These are phyloP conservation scores for Rhinoderma darwinii DNA, from an alignment of 2,113 vertebrate genomes.

Conservation along the genomic window DNA sequence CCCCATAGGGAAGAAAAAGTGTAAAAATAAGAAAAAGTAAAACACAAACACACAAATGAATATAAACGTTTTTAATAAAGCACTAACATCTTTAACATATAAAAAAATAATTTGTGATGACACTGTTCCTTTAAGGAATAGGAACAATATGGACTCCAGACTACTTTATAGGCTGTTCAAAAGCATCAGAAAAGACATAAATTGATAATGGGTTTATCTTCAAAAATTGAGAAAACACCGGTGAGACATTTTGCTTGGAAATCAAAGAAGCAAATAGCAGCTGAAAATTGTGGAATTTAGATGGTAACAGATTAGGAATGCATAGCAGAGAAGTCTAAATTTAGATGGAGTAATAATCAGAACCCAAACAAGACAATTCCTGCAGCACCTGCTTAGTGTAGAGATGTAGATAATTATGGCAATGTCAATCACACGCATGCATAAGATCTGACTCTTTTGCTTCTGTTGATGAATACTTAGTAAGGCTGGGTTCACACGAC, in stretches of 20 bases:
- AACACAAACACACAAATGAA: too few species aligned
- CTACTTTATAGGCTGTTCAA: neutral
- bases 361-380: neutral
- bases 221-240: neutral
- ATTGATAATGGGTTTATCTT: neutral
- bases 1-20: too few species aligned
- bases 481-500: too few species aligned
- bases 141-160: neutral
- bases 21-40: too few species aligned
- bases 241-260: neutral
- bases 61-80: too few species aligned
- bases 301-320: neutral
- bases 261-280: neutral
- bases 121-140: too few species aligned
- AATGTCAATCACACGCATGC: neutral
- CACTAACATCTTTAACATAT: too few species aligned
- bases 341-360: neutral
- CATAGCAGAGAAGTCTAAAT: neutral
- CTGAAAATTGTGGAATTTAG: neutral
- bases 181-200: slow-evolving; percentile 11
- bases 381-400: neutral
- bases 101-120: too few species aligned
- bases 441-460: neutral
- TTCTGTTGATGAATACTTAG: neutral
- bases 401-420: neutral